Evolutionary conservation across 2,888 invertebrate species (phyloP), one percentile per base, ranked within the genome.

Genomic region (Drosophila prolongata): DNA sequence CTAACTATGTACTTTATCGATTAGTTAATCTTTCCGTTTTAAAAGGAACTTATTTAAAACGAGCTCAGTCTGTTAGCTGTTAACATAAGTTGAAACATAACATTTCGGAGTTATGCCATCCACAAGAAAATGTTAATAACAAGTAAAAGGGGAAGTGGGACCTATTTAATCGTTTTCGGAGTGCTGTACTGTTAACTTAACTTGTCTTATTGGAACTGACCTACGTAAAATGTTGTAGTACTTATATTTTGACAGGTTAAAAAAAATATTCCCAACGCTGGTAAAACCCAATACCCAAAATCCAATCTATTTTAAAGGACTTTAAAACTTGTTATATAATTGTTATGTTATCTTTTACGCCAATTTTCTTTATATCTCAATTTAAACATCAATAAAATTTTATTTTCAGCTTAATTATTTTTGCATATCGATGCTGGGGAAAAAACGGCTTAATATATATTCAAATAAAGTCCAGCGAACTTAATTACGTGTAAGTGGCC

Each of bases 41-140:
- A 8, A 30, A 30, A 30, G 30, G 6, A 30, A 30, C 8, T 1
- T 30, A 8, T 30, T 9, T 35, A 2, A 11, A 10, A 35, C 11
- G 11, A 35, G 10, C 35, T 35, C 11, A 11, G 6, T 11, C 30
- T 53, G 38, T n/a, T 3, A n/a, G 8, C 19, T 13, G 2, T n/a
- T 19, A 30, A n/a, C n/a, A n/a, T n/a, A n/a, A 9, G 2, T 6
- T 1, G 11, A 2, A 56, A 24, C 10, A 16, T 10, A 1, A 4
- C 6, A 1, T 38, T 81, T 78, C 35, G 78, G 83, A 78, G 54
- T 60, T 57, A 57, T 53, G n/a, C 14, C 13, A 8, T 85, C 82
- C 79, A 80, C 70, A 42, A 38, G 11, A 3, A 13, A 6, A 27
- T 9, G 2, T 46, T 1, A 16, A 11, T 0, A 16, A 13, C n/a